Conservation (phyloP, 1,140 invertebrate species). For the Drosophila albomicans region DNA sequence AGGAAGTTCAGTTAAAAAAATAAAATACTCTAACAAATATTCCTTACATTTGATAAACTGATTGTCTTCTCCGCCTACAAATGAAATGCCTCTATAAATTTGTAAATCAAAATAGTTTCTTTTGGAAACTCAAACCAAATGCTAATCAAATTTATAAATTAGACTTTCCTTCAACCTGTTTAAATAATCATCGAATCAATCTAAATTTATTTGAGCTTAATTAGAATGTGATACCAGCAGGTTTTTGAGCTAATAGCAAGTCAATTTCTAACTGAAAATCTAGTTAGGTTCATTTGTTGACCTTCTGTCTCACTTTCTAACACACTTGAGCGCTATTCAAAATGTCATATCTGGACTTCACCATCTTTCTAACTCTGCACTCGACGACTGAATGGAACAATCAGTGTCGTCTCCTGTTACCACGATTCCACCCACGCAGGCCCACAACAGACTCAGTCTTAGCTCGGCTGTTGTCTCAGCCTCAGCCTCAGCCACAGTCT, state of each 20-base stretch:
- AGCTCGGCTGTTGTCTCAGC: conserved; percentile 21
- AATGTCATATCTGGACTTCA: conserved; percentile 6
- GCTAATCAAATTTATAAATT: conserved; percentile 9
- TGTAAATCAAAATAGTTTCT: too few relatives aligned
- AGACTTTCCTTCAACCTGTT: background rate
- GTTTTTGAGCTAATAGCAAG: conserved; percentile 5
- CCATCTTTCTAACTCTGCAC: conserved; percentile 13
- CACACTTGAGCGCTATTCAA: conserved; percentile 23
- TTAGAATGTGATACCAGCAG: background rate
- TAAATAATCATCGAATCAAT: conserved; percentile 4
- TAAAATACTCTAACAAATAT: too few relatives aligned
- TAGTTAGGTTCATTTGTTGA: conserved; percentile 22
- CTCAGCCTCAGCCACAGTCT: conserved; percentile 29
- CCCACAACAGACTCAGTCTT: conserved; percentile 32
- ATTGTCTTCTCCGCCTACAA: too few relatives aligned
- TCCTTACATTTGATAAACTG: too few relatives aligned
- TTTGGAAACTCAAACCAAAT: background rate
- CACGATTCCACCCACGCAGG: conserved; percentile 56
- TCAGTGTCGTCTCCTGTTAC: conserved; percentile 66
- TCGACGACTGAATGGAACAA: conserved; percentile 25
- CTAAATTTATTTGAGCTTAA: conserved; percentile 3
- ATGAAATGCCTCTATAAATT: too few relatives aligned
- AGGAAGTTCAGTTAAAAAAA: too few relatives aligned
- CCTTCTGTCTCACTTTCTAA: conserved; percentile 36
- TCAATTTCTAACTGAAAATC: conserved; percentile 3